Percentiles rank a stretch among this genome's conserved stretches.
phyloP scores from a whole-genome alignment of 2,888 invertebrate species.

The Heliconius ismenius region DNA sequence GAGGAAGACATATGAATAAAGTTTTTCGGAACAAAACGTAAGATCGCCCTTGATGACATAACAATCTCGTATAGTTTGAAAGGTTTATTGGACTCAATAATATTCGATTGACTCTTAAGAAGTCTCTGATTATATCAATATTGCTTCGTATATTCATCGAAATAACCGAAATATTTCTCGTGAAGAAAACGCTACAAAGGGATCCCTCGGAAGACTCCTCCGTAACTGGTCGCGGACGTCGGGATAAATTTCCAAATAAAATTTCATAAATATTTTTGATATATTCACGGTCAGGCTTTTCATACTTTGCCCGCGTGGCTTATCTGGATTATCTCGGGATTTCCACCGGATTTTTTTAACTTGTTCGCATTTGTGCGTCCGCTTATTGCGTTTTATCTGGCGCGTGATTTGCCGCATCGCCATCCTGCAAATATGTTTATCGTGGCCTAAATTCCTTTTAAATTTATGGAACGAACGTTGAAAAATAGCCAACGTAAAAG shows the following conservation, averaged over 20 bases:
- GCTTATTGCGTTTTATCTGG: slow-evolving; percentile 71
- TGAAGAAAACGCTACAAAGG: slow-evolving; percentile 33
- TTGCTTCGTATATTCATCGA: slow-evolving; percentile 29
- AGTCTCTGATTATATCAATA: slow-evolving; percentile 34
- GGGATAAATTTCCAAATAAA: slow-evolving; percentile 67
- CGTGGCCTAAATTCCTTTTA: slow-evolving; percentile 61
- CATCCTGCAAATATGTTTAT: slow-evolving; percentile 67
- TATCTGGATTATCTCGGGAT: slow-evolving; percentile 78
- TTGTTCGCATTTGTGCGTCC: slow-evolving; percentile 70
- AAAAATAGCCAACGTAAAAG: slow-evolving; percentile 50
- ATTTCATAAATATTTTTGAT: slow-evolving; percentile 77
- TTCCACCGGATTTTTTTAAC: slow-evolving; percentile 68
- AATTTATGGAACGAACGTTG: slow-evolving; percentile 57
- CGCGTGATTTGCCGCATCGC: slow-evolving; percentile 60
- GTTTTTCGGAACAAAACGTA: background rate
- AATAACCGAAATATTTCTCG: slow-evolving; percentile 27
- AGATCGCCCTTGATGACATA: slow-evolving; percentile 1
- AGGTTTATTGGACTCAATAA: slow-evolving; percentile 29
- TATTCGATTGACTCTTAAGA: slow-evolving; percentile 30
- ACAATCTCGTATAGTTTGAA: slow-evolving; percentile 12
- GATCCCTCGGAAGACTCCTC: slow-evolving; percentile 24
- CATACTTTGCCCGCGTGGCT: slow-evolving; percentile 76
- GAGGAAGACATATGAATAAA: background rate
- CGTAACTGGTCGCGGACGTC: slow-evolving; percentile 39
- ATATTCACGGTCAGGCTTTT: slow-evolving; percentile 79